Evolutionary conservation across 92 coral and sea anemone genomes (phyloP).

Genomic region (Umimayanthus kanabou): DNA sequence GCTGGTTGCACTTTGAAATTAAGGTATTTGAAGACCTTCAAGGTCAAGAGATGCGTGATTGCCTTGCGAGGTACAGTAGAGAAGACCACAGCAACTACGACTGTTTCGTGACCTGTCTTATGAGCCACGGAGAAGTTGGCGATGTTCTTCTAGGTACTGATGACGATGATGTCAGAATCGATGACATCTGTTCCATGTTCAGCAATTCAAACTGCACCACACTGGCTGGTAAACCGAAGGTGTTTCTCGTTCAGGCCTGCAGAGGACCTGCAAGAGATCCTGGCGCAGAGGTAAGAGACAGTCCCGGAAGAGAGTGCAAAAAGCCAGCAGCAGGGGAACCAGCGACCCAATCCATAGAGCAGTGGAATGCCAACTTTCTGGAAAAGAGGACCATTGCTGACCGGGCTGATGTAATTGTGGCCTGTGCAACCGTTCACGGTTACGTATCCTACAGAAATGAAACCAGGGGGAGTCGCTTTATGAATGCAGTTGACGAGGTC

Average conservation of each 20-base stretch:
- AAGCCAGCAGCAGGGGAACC: not conserved
- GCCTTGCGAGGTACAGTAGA: constrained; percentile 28
- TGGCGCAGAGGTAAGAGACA: constrained; percentile 62
- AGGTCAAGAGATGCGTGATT: constrained; percentile 29
- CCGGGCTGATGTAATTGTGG: constrained; percentile 76
- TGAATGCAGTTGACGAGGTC: constrained; percentile 61
- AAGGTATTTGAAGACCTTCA: constrained; percentile 14
- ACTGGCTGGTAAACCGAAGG: constrained; percentile 76
- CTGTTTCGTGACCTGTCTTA: constrained; percentile 79
- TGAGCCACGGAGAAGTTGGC: constrained; percentile 83
- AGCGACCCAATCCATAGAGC: not conserved
- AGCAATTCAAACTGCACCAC: constrained; percentile 56
- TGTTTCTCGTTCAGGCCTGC: constrained; percentile 87
- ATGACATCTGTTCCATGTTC: constrained; percentile 39
- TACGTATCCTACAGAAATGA: constrained; percentile 69
- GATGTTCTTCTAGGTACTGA: constrained; percentile 63
- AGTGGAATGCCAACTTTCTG: not conserved
- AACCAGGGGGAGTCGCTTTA: constrained; percentile 70
- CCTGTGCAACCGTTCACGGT: constrained; percentile 72
- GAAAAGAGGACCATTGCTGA: constrained; percentile 42
- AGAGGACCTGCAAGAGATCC: constrained; percentile 59
- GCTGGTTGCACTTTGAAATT: constrained; percentile 61
- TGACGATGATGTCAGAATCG: constrained; percentile 49
- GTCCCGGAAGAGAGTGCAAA: constrained; percentile 29
- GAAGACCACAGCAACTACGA: constrained; percentile 61